A percentile compares a stretch with the other conserved stretches of the same genome.
Conservation (phyloP, 1,140 invertebrate species). For the Nylanderia fulva region DNA sequence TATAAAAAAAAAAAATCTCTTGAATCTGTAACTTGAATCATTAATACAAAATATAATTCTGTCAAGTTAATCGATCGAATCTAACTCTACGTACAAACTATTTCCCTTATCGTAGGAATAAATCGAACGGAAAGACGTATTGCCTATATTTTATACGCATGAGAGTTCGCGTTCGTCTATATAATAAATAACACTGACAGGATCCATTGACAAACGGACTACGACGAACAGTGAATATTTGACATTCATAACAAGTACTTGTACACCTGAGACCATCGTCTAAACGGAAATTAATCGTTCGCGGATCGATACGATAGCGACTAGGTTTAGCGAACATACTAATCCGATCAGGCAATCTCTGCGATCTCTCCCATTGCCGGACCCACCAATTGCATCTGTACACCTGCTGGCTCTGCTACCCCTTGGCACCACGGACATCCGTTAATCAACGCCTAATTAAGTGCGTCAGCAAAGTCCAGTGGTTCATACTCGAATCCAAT, state of each 20-base stretch:
- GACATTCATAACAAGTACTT: conserved; percentile 33
- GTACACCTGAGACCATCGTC: conserved; percentile 66
- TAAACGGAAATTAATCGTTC: conserved; percentile 76
- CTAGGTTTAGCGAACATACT: conserved; percentile 68
- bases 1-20: not conserved
- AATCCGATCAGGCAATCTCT: conserved; percentile 75
- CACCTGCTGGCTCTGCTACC: conserved; percentile 61
- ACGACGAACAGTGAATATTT: conserved; percentile 54
- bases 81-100: not conserved
- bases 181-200: conserved; percentile 29
- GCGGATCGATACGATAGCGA: conserved; percentile 68
- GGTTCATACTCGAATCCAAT: conserved; percentile 34
- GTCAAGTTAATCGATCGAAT: not conserved
- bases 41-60: not conserved
- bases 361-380: conserved; percentile 62
- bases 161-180: not conserved
- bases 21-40: not conserved
- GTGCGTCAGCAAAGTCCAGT: conserved; percentile 76
- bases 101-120: not conserved
- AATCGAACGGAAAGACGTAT: not conserved
- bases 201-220: conserved; percentile 11
- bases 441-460: conserved; percentile 78
- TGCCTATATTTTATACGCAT: too few relatives aligned
- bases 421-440: conserved; percentile 72
- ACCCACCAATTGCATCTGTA: conserved; percentile 67